Conservation (phyloP, 2,113 vertebrate species). For the Lanius collurio region DNA sequence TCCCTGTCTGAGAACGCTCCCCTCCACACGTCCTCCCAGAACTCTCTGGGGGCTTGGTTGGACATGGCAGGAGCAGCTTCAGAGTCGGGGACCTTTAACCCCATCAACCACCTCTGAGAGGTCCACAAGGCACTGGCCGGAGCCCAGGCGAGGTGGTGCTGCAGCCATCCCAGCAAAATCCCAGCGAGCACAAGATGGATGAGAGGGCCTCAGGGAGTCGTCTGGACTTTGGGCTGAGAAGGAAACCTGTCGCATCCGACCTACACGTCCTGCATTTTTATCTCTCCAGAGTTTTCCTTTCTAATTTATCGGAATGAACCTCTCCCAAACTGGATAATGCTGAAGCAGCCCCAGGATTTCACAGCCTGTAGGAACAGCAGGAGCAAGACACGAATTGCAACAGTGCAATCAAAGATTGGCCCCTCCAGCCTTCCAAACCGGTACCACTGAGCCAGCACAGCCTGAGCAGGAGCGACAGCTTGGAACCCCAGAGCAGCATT, state of each 20-base stretch:
- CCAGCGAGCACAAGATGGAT: slow-evolving; percentile 55
- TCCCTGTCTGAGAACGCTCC: slow-evolving; percentile 95
- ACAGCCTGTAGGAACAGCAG: neutral
- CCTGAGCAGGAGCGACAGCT: neutral
- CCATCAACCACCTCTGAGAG: slow-evolving; percentile 95
- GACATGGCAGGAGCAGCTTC: slow-evolving; percentile 91
- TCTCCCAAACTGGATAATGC: slow-evolving; percentile 14
- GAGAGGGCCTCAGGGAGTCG: slow-evolving; percentile 42
- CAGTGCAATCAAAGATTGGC: neutral
- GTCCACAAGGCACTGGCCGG: slow-evolving; percentile 35
- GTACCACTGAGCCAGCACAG: slow-evolving; percentile 1
- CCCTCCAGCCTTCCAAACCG: neutral
- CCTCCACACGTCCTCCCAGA: slow-evolving; percentile 93
- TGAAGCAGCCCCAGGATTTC: neutral
- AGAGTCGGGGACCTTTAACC: slow-evolving; percentile 91
- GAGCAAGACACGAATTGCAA: neutral
- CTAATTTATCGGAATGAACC: slow-evolving; percentile 42
- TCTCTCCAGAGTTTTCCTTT: neutral
- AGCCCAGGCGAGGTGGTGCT: slow-evolving; percentile 49
- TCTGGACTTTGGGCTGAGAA: slow-evolving; percentile 31
- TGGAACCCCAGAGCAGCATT: neutral
- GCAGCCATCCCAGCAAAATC: slow-evolving; percentile 37
- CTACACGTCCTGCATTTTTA: neutral
- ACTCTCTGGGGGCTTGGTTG: slow-evolving; percentile 96
- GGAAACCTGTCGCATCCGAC: neutral